Base-by-base conservation (phyloP, 2,797 vertebrate species). In the Cynopterus sphinx region DNA sequence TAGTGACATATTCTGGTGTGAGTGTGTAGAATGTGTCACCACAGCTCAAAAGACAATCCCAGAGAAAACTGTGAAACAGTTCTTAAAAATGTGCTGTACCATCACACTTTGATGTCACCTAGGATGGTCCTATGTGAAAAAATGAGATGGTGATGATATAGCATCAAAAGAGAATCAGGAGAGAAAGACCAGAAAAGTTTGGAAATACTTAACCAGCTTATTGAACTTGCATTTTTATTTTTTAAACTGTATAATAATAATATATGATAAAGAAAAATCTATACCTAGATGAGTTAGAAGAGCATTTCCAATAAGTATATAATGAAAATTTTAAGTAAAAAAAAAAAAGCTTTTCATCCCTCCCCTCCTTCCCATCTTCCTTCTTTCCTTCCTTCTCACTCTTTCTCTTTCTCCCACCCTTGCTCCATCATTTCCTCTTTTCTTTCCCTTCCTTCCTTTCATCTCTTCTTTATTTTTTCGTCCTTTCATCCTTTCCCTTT, bases 361-460 rank as follows among this genome's bases (percentile, higher is more conserved):
- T 41, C 8, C 1, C 11, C 4, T 9, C n/a, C 11, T 22, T 15
- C 2, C 17, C 2, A 9, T 0, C 9, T 1, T 5, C 1, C 3
- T 1, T 9, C 31, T 11, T 6, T 19, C 6, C 24, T 43, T 26
- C 3, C 3, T 10, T 22, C 4, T 12, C 2, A 4, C 5, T 55
- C 6, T 36, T 13, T 46, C 8, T 1, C 4, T 28, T 9, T 4
- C 8, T 39, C 0, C 36, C 3, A 59, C 28, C 1, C 33, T 13
- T 11, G 6, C 9, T 17, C 24, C 31, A 11, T 53, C 5, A 1
- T 10, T n/a, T 53, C 10, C 3, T 36, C 36, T 61, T 57, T 9
- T 9, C 17, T 43, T 11, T 22, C 7, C 19, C 3, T 53, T 7
- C 6, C 15, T 19, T 9, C 17, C 26, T 8, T 2, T 19, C 2